Evolutionary conservation across 37 sponge, comb jelly and placozoan genomes (phyloP).

Genomic region (Petrosia ficiformis): DNA sequence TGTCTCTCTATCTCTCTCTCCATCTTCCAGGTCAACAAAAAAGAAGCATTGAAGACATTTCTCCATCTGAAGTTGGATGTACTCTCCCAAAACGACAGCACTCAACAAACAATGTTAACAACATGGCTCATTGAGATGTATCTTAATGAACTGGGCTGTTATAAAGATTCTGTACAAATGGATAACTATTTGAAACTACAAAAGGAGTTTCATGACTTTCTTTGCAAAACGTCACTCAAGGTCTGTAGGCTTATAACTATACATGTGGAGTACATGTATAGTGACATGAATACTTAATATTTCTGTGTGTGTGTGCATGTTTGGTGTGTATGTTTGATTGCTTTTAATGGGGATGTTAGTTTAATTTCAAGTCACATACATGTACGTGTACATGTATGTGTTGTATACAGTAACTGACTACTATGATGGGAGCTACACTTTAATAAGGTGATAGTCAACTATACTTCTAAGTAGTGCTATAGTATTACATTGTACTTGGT

Average conservation of each 20-base stretch:
- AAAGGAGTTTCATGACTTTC: conserved; percentile 72
- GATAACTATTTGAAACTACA: conserved; percentile 25
- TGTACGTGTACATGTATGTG: too few relatives aligned
- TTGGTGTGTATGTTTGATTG: too few relatives aligned
- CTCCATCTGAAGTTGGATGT: conserved; percentile 49
- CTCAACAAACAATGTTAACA: conserved; percentile 82
- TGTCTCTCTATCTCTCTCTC: not conserved
- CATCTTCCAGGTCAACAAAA: conserved; percentile 25
- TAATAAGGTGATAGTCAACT: too few relatives aligned
- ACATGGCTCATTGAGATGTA: conserved; percentile 86
- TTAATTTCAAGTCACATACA: too few relatives aligned
- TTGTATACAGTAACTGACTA: too few relatives aligned
- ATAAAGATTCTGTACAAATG: conserved; percentile 48
- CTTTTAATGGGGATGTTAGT: too few relatives aligned
- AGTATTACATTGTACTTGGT: too few relatives aligned
- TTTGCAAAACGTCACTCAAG: conserved; percentile 36
- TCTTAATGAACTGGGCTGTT: conserved; percentile 75
- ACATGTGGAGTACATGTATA: too few relatives aligned
- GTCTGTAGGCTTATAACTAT: conserved; percentile 24
- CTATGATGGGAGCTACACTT: too few relatives aligned
- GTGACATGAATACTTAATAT: too few relatives aligned
- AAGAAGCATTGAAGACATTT: conserved; percentile 72
- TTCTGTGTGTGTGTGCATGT: too few relatives aligned
- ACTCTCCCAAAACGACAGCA: conserved; percentile 53
- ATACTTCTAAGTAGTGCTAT: too few relatives aligned